Base-by-base conservation (phyloP, 2,888 invertebrate species). In the Argyresthia albistria region DNA sequence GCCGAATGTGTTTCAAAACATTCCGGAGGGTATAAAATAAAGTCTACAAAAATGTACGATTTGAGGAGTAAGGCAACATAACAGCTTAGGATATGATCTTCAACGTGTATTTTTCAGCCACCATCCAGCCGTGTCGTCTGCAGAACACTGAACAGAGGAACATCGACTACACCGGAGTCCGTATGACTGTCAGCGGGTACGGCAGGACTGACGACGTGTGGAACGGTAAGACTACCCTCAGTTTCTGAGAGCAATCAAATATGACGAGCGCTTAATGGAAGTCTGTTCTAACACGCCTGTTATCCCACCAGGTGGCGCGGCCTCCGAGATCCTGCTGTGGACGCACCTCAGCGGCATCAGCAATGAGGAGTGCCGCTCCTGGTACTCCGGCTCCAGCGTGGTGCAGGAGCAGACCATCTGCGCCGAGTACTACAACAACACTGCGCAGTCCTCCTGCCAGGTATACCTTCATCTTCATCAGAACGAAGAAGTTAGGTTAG, bases 361-460 rank as follows among this genome's bases (percentile, higher is more conserved):
- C 56, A 80, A 79, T 60, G 69, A 59, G 16, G 69, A 71, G 36
- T 86, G 86, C 61, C 64, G 61, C 4, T 0, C 9, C 2, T 80
- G 72, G 70, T 84, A 78, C 66, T 60, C 64, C 16, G 54, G 36
- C 56, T n/a, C n/a, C n/a, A 35, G 46, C 2, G 65, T 70, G 51
- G 62, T 84, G 39, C 59, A 61, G 54, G 65, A 67, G 0, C 56
- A 73, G 60, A 71, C 81, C 58, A 63, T 87, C 70, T 76, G 82
- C 66, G 71, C 80, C 0, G 70, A 62, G 47, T 75, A 59, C 58
- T 78, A 77, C 62, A 72, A 83, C 60, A 56, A 73, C 42, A 71
- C 79, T 11, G 61, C 86, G 52, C 77, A 88, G 70, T 80, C 88
- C 60, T 71, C 80, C 25, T 80, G 81, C 63, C 77, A 78, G 70